phyloP scores from a whole-genome alignment of 1,140 invertebrate species.

The Calliopsis andreniformis region DNA sequence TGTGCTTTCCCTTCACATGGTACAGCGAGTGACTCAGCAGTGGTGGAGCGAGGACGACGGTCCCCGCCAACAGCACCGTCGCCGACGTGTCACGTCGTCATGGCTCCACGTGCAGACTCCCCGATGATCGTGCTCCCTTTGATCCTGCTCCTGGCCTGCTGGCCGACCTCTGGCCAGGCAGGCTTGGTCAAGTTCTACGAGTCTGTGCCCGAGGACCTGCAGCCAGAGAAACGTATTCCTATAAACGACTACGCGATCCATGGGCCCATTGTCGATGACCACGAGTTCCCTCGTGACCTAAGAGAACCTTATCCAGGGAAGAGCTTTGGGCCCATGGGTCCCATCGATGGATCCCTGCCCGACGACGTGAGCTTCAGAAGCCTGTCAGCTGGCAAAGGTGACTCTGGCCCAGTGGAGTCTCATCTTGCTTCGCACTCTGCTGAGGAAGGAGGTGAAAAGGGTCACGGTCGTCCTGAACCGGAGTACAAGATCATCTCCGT shows the following conservation, averaged over 20 bases:
- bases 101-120: constrained; percentile 28
- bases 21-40: constrained; percentile 51
- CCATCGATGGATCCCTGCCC: constrained; percentile 60
- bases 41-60: constrained; percentile 50
- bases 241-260: constrained; percentile 45
- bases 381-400: constrained; percentile 48
- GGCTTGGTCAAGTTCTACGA: constrained; percentile 45
- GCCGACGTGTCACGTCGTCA: constrained; percentile 41
- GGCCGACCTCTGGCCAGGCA: constrained; percentile 15
- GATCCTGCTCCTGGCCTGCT: constrained; percentile 34
- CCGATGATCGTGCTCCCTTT: constrained; percentile 38
- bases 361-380: constrained; percentile 69
- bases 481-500: constrained; percentile 89
- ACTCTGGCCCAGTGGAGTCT: constrained; percentile 36
- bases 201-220: constrained; percentile 16
- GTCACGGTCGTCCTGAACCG: constrained; percentile 5
- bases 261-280: constrained; percentile 64
- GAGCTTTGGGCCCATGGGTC: constrained; percentile 77
- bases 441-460: constrained; percentile 53
- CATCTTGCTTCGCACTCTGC: constrained; percentile 37
- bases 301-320: constrained; percentile 72
- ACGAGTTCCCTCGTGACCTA: constrained; percentile 62
- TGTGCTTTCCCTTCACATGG: constrained; percentile 57
- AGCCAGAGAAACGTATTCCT: constrained; percentile 5
- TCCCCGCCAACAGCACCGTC: constrained; percentile 24